phyloP scores from a whole-genome alignment of 2,888 invertebrate species.

The Cylindroiulus punctatus region DNA sequence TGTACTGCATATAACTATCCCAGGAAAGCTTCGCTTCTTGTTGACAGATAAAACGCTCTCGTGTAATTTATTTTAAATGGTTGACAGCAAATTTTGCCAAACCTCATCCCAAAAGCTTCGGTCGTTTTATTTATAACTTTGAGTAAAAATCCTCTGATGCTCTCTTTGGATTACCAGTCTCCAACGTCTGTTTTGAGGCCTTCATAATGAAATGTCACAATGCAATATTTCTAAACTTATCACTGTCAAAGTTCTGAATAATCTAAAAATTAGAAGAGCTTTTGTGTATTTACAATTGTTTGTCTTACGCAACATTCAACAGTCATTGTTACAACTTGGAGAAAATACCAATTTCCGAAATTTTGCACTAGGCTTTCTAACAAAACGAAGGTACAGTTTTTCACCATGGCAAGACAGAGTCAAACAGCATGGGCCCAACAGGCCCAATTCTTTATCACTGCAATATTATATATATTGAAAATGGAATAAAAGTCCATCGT shows the following conservation, averaged over 20 bases:
- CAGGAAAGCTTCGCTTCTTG: too few relatives aligned
- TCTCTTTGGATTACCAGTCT: background rate
- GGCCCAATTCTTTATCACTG: background rate
- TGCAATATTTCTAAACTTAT: background rate
- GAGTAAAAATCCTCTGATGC: too few relatives aligned
- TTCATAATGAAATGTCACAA: background rate
- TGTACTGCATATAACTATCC: too few relatives aligned
- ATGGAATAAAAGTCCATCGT: background rate
- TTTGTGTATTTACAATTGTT: background rate
- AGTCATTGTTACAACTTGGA: background rate
- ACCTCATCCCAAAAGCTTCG: too few relatives aligned
- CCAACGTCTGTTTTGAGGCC: background rate
- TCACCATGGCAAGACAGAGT: background rate
- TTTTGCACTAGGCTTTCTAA: background rate
- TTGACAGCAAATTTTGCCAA: too few relatives aligned
- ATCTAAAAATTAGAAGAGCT: background rate
- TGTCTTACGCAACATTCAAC: slow-evolving; percentile 12
- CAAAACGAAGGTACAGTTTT: background rate
- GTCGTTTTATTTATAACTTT: too few relatives aligned
- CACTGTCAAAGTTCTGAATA: background rate
- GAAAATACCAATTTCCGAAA: slow-evolving; percentile 12
- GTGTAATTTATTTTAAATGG: too few relatives aligned
- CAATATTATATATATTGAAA: background rate
- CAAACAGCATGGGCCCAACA: background rate
- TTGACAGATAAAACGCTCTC: too few relatives aligned